Conservation (phyloP, 2,113 vertebrate genomes). For the Craseonycteris thonglongyai region DNA sequence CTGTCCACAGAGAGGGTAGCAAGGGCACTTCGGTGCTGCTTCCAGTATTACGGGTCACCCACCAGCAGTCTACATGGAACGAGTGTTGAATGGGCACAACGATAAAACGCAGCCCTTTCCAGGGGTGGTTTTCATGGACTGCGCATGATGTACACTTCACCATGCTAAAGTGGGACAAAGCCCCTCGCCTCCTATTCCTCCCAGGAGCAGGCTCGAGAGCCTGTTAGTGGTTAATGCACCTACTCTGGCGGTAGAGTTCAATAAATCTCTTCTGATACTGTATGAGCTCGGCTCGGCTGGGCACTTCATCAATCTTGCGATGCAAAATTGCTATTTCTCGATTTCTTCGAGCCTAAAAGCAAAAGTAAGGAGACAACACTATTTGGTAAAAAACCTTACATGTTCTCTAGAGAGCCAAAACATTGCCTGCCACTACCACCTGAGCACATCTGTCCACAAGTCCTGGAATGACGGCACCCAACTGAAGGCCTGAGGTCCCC, state of each 20-base stretch:
- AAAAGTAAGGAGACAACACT: not conserved
- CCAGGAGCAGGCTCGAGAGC: conserved; percentile 35
- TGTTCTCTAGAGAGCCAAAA: not conserved
- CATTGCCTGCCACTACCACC: fast-evolving
- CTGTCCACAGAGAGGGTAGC: not conserved
- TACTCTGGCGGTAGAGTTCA: conserved; percentile 97
- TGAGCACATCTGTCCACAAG: not conserved
- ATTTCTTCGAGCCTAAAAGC: conserved; percentile 92
- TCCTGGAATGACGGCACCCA: not conserved
- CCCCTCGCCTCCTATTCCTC: not conserved
- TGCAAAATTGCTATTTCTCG: conserved; percentile 97
- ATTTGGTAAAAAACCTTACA: not conserved
- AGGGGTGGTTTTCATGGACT: not conserved
- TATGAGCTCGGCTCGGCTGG: conserved; percentile 94
- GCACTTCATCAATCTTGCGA: conserved; percentile 97
- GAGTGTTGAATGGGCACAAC: not conserved
- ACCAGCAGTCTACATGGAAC: not conserved
- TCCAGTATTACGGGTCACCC: not conserved
- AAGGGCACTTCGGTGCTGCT: not conserved
- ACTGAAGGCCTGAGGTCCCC: not conserved
- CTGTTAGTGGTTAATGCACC: conserved; percentile 66
- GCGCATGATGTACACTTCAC: not conserved
- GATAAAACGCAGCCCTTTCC: not conserved
- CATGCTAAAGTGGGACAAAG: not conserved
- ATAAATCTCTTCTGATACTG: conserved; percentile 99